A percentile compares a stretch with the other conserved stretches of the same genome.
These are phyloP conservation scores for Drosophila crucigera DNA, from an alignment of 2,888 invertebrate species.

Conservation along the genomic window DNA sequence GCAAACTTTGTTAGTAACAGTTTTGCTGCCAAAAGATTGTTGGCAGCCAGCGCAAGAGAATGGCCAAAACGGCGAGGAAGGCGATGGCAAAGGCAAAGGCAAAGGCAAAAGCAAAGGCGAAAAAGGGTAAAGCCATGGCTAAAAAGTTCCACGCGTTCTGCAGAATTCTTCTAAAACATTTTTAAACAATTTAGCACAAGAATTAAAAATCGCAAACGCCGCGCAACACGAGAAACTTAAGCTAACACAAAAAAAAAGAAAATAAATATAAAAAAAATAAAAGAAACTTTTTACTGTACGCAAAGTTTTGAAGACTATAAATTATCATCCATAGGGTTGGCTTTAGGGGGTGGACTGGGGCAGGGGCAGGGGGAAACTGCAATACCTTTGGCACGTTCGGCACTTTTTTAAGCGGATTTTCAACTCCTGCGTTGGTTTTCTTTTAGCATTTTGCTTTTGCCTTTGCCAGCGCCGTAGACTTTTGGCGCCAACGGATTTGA, in stretches of 20 bases:
- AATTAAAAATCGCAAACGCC: constrained; percentile 82
- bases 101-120: not conserved
- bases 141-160: constrained; percentile 59
- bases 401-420: constrained; percentile 75
- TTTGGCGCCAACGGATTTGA: constrained; percentile 84
- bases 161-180: constrained; percentile 80
- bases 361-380: constrained; percentile 5
- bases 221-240: constrained; percentile 72
- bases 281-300: constrained; percentile 56
- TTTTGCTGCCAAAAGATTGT: constrained; percentile 54
- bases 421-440: constrained; percentile 58
- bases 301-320: constrained; percentile 83
- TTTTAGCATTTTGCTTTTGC: constrained; percentile 52
- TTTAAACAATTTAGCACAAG: constrained; percentile 80
- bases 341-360: not conserved
- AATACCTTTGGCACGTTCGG: constrained; percentile 77
- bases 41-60: constrained; percentile 1
- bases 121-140: not conserved
- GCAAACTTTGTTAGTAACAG: constrained; percentile 74
- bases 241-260: constrained; percentile 22
- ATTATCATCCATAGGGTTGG: constrained; percentile 67
- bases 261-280: too few species aligned
- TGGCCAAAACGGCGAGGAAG: not conserved
- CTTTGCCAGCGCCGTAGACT: constrained; percentile 77
- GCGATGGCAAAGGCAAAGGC: not conserved